Conservation (phyloP, 2,797 vertebrate genomes). For the Crocidura indochinensis region DNA sequence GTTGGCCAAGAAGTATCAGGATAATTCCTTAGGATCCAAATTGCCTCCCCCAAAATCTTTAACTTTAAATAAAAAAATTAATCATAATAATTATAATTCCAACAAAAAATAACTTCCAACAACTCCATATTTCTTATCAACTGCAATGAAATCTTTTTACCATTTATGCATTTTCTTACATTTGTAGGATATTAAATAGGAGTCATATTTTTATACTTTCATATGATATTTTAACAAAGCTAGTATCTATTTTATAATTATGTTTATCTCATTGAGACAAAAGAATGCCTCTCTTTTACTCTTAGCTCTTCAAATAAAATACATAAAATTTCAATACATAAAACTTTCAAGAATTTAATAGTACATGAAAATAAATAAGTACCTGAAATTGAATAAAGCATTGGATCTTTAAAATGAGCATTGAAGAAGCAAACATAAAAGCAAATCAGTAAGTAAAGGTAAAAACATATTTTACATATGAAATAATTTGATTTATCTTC, state of each 20-base stretch:
- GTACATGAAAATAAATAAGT: constrained; percentile 35
- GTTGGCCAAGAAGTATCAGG: too few relatives aligned
- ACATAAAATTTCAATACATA: constrained; percentile 47
- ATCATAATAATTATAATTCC: constrained; percentile 22
- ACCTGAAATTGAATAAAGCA: constrained; percentile 42
- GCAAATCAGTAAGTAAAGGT: constrained; percentile 19
- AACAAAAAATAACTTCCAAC: constrained; percentile 15
- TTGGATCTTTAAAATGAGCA: constrained; percentile 33
- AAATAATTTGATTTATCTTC: constrained; percentile 32
- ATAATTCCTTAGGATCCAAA: too few relatives aligned
- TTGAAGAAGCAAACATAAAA: constrained; percentile 63
- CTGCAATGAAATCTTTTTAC: constrained; percentile 8
- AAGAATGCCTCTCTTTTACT: constrained; percentile 61
- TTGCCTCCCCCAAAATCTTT: too few relatives aligned
- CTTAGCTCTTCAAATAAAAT: constrained; percentile 54
- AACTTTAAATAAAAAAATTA: neutral
- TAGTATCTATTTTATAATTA: constrained; percentile 40
- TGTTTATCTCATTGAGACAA: constrained; percentile 37
- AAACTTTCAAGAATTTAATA: neutral
- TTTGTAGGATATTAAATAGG: neutral
- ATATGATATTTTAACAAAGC: constrained; percentile 19
- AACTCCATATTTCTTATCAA: constrained; percentile 31
- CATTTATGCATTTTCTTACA: constrained; percentile 23
- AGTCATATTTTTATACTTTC: constrained; percentile 15
- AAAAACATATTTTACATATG: constrained; percentile 58